These are phyloP conservation scores for Drosophila picticornis DNA, from an alignment of 2,888 invertebrate species.

Conservation along the genomic window DNA sequence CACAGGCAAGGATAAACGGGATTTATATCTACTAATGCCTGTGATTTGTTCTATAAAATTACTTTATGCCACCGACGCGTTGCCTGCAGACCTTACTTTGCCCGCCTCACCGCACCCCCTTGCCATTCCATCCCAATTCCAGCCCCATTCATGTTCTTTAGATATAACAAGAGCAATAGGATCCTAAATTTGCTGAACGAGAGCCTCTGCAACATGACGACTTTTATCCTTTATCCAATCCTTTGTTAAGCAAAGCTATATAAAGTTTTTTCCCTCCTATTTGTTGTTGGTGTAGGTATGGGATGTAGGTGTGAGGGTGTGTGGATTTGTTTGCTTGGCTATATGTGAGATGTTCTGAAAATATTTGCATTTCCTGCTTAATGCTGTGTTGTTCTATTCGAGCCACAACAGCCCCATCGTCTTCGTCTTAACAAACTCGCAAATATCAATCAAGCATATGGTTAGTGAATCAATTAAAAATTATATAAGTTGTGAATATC, in stretches of 20 bases:
- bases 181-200: conserved; percentile 58
- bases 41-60: conserved; percentile 81
- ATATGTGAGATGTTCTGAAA: conserved; percentile 22
- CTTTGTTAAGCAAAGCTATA: conserved; percentile 55
- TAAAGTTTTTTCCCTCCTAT: conserved; percentile 21
- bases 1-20: conserved; percentile 78
- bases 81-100: conserved; percentile 46
- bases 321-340: conserved; percentile 1
- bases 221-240: conserved; percentile 68
- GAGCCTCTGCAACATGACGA: conserved; percentile 56
- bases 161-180: conserved; percentile 12
- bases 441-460: conserved; percentile 44
- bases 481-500: conserved; percentile 32
- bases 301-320: conserved; percentile 8
- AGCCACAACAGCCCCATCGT: conserved; percentile 32
- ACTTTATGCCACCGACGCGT: conserved; percentile 75
- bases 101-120: conserved; percentile 9
- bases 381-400: conserved; percentile 15
- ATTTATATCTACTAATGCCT: conserved; percentile 80
- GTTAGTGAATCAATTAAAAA: conserved; percentile 65
- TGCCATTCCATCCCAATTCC: neutral
- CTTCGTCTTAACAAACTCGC: conserved; percentile 11
- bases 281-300: conserved; percentile 23
- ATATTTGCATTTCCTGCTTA: conserved; percentile 45
- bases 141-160: conserved; percentile 1